phyloP scores from a whole-genome alignment of 2,888 invertebrate genomes.

The Hemistola chrysoprasaria region DNA sequence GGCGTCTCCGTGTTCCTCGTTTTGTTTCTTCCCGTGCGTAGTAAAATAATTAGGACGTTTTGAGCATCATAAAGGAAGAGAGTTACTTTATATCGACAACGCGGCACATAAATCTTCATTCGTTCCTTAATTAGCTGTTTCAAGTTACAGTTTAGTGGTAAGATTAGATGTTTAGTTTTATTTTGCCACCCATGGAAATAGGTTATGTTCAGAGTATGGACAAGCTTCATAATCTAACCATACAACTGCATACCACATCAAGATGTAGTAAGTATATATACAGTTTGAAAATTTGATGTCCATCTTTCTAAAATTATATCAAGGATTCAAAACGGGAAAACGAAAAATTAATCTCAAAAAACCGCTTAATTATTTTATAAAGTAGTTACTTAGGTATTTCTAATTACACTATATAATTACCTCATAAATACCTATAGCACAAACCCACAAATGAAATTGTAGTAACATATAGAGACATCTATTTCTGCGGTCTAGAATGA shows the following conservation, averaged over 20 bases:
- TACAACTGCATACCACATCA: too few species aligned
- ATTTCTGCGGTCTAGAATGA: conserved; percentile 44
- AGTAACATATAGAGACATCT: conserved; percentile 19
- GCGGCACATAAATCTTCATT: conserved; percentile 80
- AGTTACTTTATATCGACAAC: conserved; percentile 80
- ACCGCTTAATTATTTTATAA: too few species aligned
- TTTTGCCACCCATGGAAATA: conserved; percentile 12
- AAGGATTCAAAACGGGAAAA: too few species aligned
- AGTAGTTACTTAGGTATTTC: too few species aligned
- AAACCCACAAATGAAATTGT: too few species aligned
- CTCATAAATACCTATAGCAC: too few species aligned
- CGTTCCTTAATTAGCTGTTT: conserved; percentile 71
- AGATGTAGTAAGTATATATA: too few species aligned
- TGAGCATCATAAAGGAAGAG: conserved; percentile 80
- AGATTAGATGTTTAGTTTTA: conserved; percentile 36
- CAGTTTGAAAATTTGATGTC: too few species aligned
- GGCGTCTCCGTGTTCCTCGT: conserved; percentile 74
- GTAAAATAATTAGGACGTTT: conserved; percentile 82
- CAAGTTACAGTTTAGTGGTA: conserved; percentile 44
- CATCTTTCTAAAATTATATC: too few species aligned
- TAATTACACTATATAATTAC: too few species aligned
- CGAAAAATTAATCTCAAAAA: too few species aligned
- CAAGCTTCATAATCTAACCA: background rate
- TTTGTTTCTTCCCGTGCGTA: conserved; percentile 67
- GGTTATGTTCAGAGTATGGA: background rate